Evolutionary conservation across 2,888 invertebrate species (phyloP).

Genomic region (Stegophylla sp.): DNA sequence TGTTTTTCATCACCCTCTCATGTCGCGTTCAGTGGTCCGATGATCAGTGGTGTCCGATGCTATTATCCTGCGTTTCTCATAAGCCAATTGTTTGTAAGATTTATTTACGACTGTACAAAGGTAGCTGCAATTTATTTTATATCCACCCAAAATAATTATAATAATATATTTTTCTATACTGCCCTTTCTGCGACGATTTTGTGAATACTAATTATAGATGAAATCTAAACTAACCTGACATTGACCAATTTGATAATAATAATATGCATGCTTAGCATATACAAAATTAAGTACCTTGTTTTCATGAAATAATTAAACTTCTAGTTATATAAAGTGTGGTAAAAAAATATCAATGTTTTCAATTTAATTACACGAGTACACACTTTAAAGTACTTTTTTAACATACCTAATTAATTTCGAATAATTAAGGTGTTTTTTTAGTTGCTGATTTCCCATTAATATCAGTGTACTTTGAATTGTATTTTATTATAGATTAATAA

Average conservation of each 20-base stretch:
- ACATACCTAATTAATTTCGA: too few relatives aligned
- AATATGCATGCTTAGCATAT: background rate
- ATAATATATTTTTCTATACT: background rate
- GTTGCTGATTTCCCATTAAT: too few relatives aligned
- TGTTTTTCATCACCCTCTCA: background rate
- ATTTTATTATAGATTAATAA: too few relatives aligned
- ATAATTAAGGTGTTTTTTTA: too few relatives aligned
- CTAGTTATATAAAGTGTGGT: too few relatives aligned
- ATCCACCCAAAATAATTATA: background rate
- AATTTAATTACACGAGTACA: too few relatives aligned
- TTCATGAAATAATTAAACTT: background rate
- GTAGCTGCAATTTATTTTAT: background rate
- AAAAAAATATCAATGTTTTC: too few relatives aligned
- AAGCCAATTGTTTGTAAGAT: background rate
- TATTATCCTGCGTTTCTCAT: background rate
- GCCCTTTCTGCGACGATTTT: background rate
- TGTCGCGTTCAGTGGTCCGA: background rate
- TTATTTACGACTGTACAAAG: constrained; percentile 1
- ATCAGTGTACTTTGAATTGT: too few relatives aligned
- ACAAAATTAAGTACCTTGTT: constrained; percentile 4
- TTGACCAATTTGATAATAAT: constrained; percentile 30
- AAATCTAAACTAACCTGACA: constrained; percentile 22
- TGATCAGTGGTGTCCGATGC: background rate
- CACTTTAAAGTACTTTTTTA: too few relatives aligned
- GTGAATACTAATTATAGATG: constrained; percentile 36